Evolutionary conservation across 2,113 vertebrate species (phyloP).

Genomic region (Stegastes partitus): DNA sequence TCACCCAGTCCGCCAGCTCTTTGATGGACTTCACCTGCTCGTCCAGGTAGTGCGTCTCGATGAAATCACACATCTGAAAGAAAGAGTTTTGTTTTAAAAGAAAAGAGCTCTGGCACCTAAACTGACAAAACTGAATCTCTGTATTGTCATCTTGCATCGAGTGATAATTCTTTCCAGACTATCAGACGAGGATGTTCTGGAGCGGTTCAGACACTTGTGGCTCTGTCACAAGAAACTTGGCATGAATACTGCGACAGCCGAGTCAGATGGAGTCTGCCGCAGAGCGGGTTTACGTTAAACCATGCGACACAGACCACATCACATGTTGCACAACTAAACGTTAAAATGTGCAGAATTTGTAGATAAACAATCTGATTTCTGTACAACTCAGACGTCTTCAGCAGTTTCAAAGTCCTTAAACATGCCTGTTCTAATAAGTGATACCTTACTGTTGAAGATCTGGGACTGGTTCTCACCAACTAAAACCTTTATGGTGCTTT

Average conservation of each 20-base stretch:
- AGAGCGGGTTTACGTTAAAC: neutral
- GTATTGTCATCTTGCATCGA: too few species aligned
- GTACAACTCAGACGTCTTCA: neutral
- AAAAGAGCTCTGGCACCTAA: too few species aligned
- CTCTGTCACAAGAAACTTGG: too few species aligned
- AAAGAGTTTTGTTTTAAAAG: neutral
- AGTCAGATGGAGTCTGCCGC: too few species aligned
- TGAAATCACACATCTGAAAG: conserved; percentile 93
- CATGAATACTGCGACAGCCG: too few species aligned
- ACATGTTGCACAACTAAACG: neutral
- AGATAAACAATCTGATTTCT: neutral
- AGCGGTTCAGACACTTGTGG: too few species aligned
- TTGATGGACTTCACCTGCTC: conserved; percentile 98
- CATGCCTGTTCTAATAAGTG: too few species aligned
- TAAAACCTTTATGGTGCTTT: neutral
- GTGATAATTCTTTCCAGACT: too few species aligned
- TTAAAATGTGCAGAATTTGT: neutral
- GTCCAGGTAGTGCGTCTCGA: conserved; percentile 96
- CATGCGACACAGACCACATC: neutral
- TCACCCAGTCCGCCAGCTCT: conserved; percentile 92
- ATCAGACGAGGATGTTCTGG: too few species aligned
- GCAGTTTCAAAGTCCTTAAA: neutral
- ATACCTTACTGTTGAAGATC: too few species aligned
- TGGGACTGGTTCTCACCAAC: too few species aligned
- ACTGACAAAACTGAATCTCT: too few species aligned